Base-by-base conservation (phyloP, 2,797 vertebrate genomes). In the Enteromius paludinosus region DNA sequence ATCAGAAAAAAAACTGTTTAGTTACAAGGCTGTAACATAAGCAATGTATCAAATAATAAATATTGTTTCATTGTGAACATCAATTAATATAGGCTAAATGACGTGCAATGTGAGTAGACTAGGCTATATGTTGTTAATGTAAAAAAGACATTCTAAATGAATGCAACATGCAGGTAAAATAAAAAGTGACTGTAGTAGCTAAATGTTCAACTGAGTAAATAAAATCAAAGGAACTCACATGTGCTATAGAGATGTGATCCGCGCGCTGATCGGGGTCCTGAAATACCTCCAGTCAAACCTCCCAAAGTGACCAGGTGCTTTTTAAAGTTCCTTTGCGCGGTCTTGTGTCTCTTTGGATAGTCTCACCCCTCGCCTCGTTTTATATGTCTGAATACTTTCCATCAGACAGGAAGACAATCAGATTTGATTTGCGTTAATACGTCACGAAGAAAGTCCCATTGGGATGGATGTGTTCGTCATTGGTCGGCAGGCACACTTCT, bases 301-400 rank as follows among this genome's bases (percentile, higher is more conserved):
- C 87, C 90, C 68, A 52, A 84, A 76, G 85, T 74, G 78, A 86
- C 45, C 52, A 86, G 25, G 82, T 72, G 59, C 35, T 28, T 78
- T 85, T 78, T 85, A 14, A 73, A 71, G 89, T 70, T 87, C 81
- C 86, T 76, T 81, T 85, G 69, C 18, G 59, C 52, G 61, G 47
- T 79, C 87, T 91, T 89, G 87, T 91, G 85, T 90, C 91, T 91
- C 90, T 92, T 81, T 94, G 95, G 90, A 90, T 89, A 90, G 93
- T 91, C 92, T 91, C 91, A 90, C 88, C 93, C 90, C 90, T 88
- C 88, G 90, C 88, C 86, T 91, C 90, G 87, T 96, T 98, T 98
- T 97, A 98, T 99, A 98, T 90, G 91, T 90, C 91, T 93, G 92
- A 90, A 88, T 92, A 93, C 92, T 94, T 93, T 93, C 91, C 91